These are phyloP conservation scores for Bungarus multicinctus DNA, from an alignment of 2,113 vertebrate genomes.

Conservation along the genomic window DNA sequence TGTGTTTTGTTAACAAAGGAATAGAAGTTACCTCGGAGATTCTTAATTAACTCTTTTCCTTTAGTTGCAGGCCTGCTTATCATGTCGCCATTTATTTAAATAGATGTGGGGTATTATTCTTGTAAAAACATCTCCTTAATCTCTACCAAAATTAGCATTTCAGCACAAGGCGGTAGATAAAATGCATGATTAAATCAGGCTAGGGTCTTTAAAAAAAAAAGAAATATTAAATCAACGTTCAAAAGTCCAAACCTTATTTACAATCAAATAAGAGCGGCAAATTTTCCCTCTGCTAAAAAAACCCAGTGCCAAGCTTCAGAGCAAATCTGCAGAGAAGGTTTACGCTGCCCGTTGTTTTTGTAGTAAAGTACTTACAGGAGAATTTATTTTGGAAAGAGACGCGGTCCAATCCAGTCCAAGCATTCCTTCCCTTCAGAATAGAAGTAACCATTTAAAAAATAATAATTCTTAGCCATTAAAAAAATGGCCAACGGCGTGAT, in stretches of 20 bases:
- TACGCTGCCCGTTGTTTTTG: background rate
- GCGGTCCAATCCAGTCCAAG: background rate
- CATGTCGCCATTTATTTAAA: constrained; percentile 63
- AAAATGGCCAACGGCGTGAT: background rate
- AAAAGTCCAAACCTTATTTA: constrained; percentile 43
- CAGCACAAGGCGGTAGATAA: constrained; percentile 42
- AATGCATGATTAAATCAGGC: constrained; percentile 15
- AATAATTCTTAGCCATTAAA: background rate
- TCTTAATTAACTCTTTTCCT: constrained; percentile 72
- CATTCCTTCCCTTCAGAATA: background rate
- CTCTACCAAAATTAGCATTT: constrained; percentile 60
- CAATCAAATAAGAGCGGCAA: background rate
- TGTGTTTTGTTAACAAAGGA: constrained; percentile 64
- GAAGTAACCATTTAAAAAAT: background rate
- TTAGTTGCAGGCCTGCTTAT: constrained; percentile 62
- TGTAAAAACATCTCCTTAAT: constrained; percentile 57
- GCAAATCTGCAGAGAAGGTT: background rate
- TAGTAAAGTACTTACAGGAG: background rate
- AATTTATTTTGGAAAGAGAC: background rate
- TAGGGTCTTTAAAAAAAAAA: background rate
- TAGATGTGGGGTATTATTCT: constrained; percentile 63
- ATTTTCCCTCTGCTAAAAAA: background rate
- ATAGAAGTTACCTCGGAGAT: constrained; percentile 70
- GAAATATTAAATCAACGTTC: background rate
- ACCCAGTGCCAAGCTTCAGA: background rate